A percentile compares a stretch with the other conserved stretches of the same genome.
Conservation (phyloP, 2,113 vertebrate genomes). For the Mastomys coucha region DNA sequence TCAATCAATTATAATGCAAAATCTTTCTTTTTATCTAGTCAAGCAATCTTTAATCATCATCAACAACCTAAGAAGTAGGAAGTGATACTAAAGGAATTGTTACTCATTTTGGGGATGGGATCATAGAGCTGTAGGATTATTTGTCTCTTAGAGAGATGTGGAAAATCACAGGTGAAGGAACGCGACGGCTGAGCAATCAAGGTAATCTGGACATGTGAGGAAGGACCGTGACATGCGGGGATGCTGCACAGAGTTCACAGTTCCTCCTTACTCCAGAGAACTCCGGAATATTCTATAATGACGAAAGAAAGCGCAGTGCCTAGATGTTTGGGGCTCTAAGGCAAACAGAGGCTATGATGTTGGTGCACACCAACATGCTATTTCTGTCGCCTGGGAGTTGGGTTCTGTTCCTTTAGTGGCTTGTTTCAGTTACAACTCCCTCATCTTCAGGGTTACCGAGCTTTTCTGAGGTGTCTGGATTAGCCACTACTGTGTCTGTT, state of each 20-base stretch:
- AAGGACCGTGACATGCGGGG: background rate
- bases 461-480: slow-evolving; percentile 21
- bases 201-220: background rate
- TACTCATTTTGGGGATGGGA: background rate
- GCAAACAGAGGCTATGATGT: slow-evolving; percentile 25
- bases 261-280: background rate
- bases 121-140: background rate
- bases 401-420: background rate
- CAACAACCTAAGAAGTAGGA: background rate
- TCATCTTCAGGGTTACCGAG: background rate
- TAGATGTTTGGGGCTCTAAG: slow-evolving; percentile 27
- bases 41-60: background rate
- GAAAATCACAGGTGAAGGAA: slow-evolving; percentile 18
- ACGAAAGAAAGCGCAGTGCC: background rate
- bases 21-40: background rate
- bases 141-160: background rate
- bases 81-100: background rate
- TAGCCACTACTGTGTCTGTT: background rate
- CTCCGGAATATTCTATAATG: background rate
- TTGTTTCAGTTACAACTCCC: background rate
- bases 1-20: background rate
- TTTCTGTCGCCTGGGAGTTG: background rate
- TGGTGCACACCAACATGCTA: background rate
- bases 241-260: background rate
- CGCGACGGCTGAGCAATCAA: background rate